phyloP scores from a whole-genome alignment of 2,797 vertebrate species.

The Peromyscus eremicus region DNA sequence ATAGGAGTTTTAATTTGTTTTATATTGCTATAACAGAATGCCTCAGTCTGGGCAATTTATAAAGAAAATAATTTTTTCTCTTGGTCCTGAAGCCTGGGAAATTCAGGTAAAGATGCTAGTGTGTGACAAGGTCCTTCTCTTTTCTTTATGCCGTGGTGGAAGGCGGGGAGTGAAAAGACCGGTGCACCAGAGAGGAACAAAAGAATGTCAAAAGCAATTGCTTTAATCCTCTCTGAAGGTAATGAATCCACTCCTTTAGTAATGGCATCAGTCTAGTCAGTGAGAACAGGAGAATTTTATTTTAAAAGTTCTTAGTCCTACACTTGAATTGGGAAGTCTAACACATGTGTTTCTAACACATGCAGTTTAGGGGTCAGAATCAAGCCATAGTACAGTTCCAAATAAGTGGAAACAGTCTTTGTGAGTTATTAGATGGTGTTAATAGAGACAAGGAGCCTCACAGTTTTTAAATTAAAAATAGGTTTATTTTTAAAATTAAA shows the following conservation, averaged over 20 bases:
- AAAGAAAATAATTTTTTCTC: background rate
- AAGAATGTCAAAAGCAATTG: background rate
- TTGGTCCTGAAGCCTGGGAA: background rate
- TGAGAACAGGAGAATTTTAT: background rate
- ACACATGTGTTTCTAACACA: background rate
- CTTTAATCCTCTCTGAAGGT: background rate
- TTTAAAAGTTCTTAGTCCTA: background rate
- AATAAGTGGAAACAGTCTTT: background rate
- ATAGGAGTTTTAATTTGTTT: background rate
- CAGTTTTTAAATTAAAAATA: background rate
- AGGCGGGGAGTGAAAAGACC: background rate
- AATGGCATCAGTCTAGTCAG: background rate
- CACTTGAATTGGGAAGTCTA: background rate
- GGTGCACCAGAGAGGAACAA: background rate
- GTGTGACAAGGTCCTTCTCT: background rate
- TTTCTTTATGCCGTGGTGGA: too few species aligned
- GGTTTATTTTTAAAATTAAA: background rate
- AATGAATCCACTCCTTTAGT: background rate
- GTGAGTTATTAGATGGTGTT: slow-evolving; percentile 3
- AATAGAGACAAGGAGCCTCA: slow-evolving; percentile 15
- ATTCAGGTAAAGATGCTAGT: background rate
- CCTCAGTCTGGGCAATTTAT: background rate
- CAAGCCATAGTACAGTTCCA: background rate
- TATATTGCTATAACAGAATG: background rate
- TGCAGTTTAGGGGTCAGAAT: background rate